Evolutionary conservation across 2,113 vertebrate species (phyloP), one percentile per base, ranked within the genome.

Genomic region (Syrmaticus mikado): DNA sequence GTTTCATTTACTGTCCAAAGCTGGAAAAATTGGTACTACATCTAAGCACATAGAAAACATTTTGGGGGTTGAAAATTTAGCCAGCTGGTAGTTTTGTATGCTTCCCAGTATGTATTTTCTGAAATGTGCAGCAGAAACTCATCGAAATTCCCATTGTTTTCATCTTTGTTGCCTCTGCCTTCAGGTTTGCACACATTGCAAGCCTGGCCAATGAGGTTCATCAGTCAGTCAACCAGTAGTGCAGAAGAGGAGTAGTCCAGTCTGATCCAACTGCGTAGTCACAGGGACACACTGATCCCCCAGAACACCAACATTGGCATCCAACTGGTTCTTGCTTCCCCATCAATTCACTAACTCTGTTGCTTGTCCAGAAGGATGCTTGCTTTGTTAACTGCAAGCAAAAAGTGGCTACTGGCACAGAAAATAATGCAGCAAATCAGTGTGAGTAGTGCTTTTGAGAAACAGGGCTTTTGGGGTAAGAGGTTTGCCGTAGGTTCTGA

Each of bases 311-410:
- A 16, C 1, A 1, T 43, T 64, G 34, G 4, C 43, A 45, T 27
- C 40, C 0, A 0, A 53, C 58, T n/a, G 17, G 43, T 60, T 21
- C 10, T 5, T 36, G 34, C 41, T 67, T 28, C 60, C 17, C 55
- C 16, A 21, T 43, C 32, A 65, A 25, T 13, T 16, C 9, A 0
- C 18, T 38, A 27, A 9, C 67, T 62, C n/a, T 60, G 19, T 24
- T 45, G 48, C 48, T 3, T 0, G 0, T 16, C 10, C 17, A 72
- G 48, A 21, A 11, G 17, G 43, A 15, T 67, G 3, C 48, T 86
- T 2, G 0, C 21, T 72, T 82, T 62, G 58, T 58, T 65, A 30
- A 8, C 15, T 1, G 0, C 16, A 2, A 0, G 30, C 0, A 5
- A 70, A 72, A 41, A 32, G 4, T 72, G 48, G 36, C 8, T 88